phyloP scores from a whole-genome alignment of 2,888 invertebrate species.

The Aethes cnicana region DNA sequence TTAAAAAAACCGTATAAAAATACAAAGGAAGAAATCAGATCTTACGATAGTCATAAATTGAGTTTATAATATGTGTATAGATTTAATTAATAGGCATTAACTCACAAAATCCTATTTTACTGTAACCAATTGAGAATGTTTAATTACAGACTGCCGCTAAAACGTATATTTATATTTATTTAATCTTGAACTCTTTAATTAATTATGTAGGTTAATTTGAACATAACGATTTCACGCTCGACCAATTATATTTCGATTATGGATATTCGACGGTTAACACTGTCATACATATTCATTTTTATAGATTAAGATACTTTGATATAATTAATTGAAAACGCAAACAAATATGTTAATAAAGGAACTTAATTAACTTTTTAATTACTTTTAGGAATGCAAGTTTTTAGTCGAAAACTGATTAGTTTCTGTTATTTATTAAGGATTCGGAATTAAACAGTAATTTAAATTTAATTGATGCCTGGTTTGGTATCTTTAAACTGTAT shows the following conservation, averaged over 20 bases:
- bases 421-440: neutral
- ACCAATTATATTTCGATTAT: conserved; percentile 13
- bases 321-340: conserved; percentile 16
- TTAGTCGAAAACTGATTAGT: neutral
- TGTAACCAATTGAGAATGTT: too few species aligned
- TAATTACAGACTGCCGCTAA: neutral
- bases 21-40: neutral
- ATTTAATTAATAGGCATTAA: too few species aligned
- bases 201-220: conserved; percentile 23
- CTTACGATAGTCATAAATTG: too few species aligned
- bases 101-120: too few species aligned
- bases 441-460: too few species aligned
- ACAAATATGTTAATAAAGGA: conserved; percentile 13
- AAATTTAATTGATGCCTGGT: too few species aligned
- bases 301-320: conserved; percentile 18
- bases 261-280: conserved; percentile 20
- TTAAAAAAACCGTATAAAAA: too few species aligned
- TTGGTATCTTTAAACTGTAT: too few species aligned
- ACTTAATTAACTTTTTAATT: conserved; percentile 16
- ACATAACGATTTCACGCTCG: conserved; percentile 23
- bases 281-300: conserved; percentile 13
- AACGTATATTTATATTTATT: conserved; percentile 1
- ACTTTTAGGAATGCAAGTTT: conserved; percentile 2
- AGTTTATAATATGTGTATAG: too few species aligned
- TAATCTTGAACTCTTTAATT: conserved; percentile 11